Percentiles rank a stretch among this genome's conserved stretches.
These are phyloP conservation scores for Cosmia trapezina DNA, from an alignment of 2,888 invertebrate genomes.

Conservation along the genomic window DNA sequence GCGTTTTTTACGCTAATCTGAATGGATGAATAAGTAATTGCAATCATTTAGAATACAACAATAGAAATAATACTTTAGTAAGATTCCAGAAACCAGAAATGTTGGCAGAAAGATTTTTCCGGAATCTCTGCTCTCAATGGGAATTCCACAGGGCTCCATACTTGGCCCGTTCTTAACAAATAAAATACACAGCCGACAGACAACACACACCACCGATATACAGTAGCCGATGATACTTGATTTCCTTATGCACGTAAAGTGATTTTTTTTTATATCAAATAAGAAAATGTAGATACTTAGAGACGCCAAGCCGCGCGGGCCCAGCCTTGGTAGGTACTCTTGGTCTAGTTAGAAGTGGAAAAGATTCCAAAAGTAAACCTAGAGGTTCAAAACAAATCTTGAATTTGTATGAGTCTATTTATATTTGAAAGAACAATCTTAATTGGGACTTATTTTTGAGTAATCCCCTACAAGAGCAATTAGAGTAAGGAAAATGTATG, in stretches of 20 bases:
- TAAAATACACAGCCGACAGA: no score
- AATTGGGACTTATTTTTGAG: slow-evolving; percentile 21
- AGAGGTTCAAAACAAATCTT: slow-evolving; percentile 10
- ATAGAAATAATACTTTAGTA: background rate
- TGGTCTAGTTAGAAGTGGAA: background rate
- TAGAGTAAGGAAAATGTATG: slow-evolving; percentile 12
- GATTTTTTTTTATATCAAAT: background rate
- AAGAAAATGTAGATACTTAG: background rate
- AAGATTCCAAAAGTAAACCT: background rate
- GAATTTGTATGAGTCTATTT: slow-evolving; percentile 6
- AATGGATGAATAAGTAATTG: background rate
- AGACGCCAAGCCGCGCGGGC: background rate
- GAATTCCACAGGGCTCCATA: background rate
- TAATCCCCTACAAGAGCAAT: slow-evolving; percentile 21
- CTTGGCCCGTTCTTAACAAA: background rate
- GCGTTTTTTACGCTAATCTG: background rate
- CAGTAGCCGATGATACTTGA: background rate
- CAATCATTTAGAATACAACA: background rate
- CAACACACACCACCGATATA: no score
- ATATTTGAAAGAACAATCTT: background rate
- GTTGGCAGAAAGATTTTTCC: background rate
- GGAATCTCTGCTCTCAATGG: background rate
- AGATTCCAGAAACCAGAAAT: background rate
- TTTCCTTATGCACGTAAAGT: background rate
- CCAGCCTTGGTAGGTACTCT: background rate